Base-by-base conservation (phyloP, 2,113 vertebrate genomes). In the Marcusenius ussheri region DNA sequence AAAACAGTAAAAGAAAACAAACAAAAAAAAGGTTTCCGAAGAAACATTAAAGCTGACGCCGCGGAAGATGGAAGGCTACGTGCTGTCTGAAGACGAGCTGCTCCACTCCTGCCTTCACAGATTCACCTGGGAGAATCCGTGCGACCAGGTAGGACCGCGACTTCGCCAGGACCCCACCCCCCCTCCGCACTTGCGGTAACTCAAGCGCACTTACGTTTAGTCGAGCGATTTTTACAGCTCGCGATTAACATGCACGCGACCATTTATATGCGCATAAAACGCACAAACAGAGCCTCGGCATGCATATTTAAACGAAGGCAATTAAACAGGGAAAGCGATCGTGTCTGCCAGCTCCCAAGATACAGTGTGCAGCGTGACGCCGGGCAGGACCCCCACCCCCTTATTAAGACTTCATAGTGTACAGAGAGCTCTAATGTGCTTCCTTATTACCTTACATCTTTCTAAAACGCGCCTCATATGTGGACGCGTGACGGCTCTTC, bases 81-180 rank as follows among this genome's bases (percentile, higher is more conserved):
- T 96, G 95, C 95, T 97, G 93, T 97, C 96, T 77, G 97, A 98
- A 94, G 98, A 98, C 90, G 96, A 97, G 94, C 94, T 97, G 92
- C 96, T 97, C 95, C 96, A 97, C 90, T 95, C 97, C 92, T 97
- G 96, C 95, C 97, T 98, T 92, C 95, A 96, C 93, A 97, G 96
- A 96, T 97, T 97, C 96, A 96, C 96, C 96, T 97, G 97, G 97
- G 97, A 99, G 95, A 96, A 95, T 94, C 95, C 97, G 96, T 96
- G 94, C 95, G 96, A 95, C 96, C 98, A 98, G 98, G 98, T 99
- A 97, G 96, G 96, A 91, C 89, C 90, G 9, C 31, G 42, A 74
- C 80, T 62, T 50, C 51, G 70, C 49, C 46, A 50, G 27, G 49
- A 13, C 31, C 46, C 51, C 35, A 0, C 8, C 58, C 53, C 42